These are phyloP conservation scores for Speoplatyrhinus poulsoni DNA, from an alignment of 2,113 vertebrate species.

Conservation along the genomic window DNA sequence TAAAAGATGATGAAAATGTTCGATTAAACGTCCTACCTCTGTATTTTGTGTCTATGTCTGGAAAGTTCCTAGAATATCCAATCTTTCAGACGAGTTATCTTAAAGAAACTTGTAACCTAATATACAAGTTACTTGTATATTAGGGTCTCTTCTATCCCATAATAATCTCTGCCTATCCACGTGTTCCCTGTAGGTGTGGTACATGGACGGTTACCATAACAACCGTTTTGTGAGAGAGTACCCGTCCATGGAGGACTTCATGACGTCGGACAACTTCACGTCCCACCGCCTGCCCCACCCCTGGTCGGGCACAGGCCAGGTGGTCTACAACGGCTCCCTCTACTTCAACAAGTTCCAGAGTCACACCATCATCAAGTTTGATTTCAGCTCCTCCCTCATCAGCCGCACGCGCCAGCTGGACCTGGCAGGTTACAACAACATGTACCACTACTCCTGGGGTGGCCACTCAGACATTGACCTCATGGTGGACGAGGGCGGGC, in stretches of 20 bases:
- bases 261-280: slow-evolving; percentile 90
- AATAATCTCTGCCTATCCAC: too few species aligned
- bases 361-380: slow-evolving; percentile 89
- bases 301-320: slow-evolving; percentile 89
- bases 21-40: too few species aligned
- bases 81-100: too few species aligned
- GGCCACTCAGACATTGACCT: slow-evolving; percentile 93
- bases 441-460: slow-evolving; percentile 92
- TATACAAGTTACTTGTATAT: not conserved
- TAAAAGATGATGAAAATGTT: too few species aligned
- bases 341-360: slow-evolving; percentile 96
- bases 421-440: slow-evolving; percentile 90
- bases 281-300: slow-evolving; percentile 90
- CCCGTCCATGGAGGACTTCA: slow-evolving; percentile 86
- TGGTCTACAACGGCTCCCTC: slow-evolving; percentile 90
- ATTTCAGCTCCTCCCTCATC: slow-evolving; percentile 84
- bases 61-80: too few species aligned
- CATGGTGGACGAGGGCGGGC: slow-evolving; percentile 88
- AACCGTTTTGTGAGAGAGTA: slow-evolving; percentile 91
- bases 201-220: slow-evolving; percentile 94
- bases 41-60: too few species aligned
- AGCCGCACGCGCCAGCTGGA: slow-evolving; percentile 87
- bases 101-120: too few species aligned
- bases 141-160: too few species aligned
- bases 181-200: slow-evolving; percentile 80